Percentiles rank a stretch among this genome's conserved stretches.
These are phyloP conservation scores for Nanger granti DNA, from an alignment of 2,113 vertebrate species.

Conservation along the genomic window DNA sequence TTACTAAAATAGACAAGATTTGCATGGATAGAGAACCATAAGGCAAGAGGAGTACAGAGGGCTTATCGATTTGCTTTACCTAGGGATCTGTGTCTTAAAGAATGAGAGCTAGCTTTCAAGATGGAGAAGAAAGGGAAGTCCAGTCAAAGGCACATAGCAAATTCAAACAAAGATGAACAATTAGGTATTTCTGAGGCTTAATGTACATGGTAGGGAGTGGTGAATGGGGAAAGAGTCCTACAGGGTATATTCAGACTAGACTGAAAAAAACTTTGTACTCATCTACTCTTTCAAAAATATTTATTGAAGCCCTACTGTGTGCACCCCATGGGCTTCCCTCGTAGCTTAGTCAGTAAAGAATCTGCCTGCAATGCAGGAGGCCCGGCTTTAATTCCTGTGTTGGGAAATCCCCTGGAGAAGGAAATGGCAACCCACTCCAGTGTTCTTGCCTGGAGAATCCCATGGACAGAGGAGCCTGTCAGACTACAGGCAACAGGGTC, in stretches of 20 bases:
- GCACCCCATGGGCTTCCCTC: background rate
- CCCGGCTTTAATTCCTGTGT: background rate
- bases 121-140: background rate
- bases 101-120: background rate
- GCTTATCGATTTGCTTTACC: background rate
- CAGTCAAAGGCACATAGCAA: background rate
- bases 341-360: background rate
- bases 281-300: background rate
- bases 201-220: too few relatives aligned
- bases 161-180: background rate
- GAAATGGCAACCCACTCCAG: background rate
- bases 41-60: background rate
- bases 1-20: background rate
- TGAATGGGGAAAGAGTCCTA: background rate
- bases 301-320: background rate
- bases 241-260: background rate
- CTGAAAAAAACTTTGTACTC: background rate
- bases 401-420: background rate
- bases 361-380: background rate
- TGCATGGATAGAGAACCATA: background rate
- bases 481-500: rapidly evolving
- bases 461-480: background rate
- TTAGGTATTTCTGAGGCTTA: background rate
- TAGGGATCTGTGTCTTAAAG: background rate
- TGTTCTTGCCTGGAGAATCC: background rate